Evolutionary conservation across 2,888 invertebrate genomes (phyloP), one percentile per base, ranked within the genome.

Genomic region (Rhingia rostrata): DNA sequence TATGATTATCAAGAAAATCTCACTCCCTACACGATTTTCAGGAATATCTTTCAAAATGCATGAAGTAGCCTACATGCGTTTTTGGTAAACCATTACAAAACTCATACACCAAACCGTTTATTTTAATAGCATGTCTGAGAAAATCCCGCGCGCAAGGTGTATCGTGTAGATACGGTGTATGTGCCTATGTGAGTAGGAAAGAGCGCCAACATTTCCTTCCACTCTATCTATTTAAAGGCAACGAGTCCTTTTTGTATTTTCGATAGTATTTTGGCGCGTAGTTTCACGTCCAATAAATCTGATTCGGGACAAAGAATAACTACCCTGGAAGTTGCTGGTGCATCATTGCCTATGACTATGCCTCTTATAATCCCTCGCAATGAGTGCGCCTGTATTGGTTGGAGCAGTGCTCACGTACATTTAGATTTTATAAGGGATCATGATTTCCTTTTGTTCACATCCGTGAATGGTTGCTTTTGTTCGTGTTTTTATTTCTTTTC

Each of bases 231-330:
- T 30, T 14, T 6, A 9, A 43, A 53, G 33, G 12, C 12, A 12
- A 33, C 37, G 45, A 47, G 37, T 72, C 72, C 72, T 64, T 78
- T 58, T 63, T 63, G 10, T 43, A 6, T 9, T 82, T 82, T 82
- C 78, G 83, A 79, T 63, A 56, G 10, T 43, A 6, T 9, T 82
- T 82, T 82, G 83, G 83, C 83, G 83, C 83, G 83, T 49, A 83
- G 43, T 53, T 22, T 49, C 39, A 66, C 22, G 63, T 74, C 45
- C 41, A 47, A 80, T 74, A 78, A 82, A 83, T 83, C 83, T 79
- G 72, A 56, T n/a, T 47, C 61, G 64, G 45, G 41, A 32, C 45
- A 51, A 32, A 41, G 39, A 37, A 73, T 22, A 54, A 30, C 32
- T 63, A 41, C 32, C 4, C n/a, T 22, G 22, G 22, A 14, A 14